Conservation (phyloP, 1,140 invertebrate genomes). For the Vanessa tameamea region DNA sequence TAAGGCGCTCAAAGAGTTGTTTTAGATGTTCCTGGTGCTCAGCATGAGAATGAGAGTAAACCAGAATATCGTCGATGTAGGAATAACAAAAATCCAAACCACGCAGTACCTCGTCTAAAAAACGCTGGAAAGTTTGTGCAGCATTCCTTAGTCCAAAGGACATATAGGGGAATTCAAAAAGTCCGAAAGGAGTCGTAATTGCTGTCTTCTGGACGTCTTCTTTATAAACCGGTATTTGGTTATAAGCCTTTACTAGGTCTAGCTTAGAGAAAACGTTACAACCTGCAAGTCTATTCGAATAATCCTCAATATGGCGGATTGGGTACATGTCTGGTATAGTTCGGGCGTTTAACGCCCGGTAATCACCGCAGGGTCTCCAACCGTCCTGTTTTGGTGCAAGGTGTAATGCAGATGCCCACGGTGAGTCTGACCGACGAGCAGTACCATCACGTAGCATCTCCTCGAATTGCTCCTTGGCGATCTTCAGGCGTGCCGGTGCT, state of each 20-base stretch:
- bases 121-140: constrained; percentile 74
- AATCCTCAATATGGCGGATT: constrained; percentile 50
- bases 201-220: constrained; percentile 63
- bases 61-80: background rate
- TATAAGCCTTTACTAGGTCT: constrained; percentile 77
- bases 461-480: background rate
- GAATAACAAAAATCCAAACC: background rate
- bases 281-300: constrained; percentile 11
- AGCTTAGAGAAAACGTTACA: constrained; percentile 67
- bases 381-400: constrained; percentile 53
- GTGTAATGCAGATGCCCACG: constrained; percentile 75
- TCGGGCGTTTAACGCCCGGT: constrained; percentile 23
- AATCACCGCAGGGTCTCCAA: constrained; percentile 55
- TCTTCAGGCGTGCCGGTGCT: background rate
- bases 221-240: constrained; percentile 64
- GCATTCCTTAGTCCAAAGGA: constrained; percentile 66
- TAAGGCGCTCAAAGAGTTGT: constrained; percentile 25
- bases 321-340: constrained; percentile 72
- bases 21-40: background rate
- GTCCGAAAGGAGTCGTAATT: constrained; percentile 40
- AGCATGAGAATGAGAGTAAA: background rate
- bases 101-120: constrained; percentile 56
- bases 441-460: constrained; percentile 43
- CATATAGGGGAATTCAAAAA: constrained; percentile 68
- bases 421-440: constrained; percentile 58